Conservation (phyloP, 2,888 invertebrate species). For the Tinea pellionella region DNA sequence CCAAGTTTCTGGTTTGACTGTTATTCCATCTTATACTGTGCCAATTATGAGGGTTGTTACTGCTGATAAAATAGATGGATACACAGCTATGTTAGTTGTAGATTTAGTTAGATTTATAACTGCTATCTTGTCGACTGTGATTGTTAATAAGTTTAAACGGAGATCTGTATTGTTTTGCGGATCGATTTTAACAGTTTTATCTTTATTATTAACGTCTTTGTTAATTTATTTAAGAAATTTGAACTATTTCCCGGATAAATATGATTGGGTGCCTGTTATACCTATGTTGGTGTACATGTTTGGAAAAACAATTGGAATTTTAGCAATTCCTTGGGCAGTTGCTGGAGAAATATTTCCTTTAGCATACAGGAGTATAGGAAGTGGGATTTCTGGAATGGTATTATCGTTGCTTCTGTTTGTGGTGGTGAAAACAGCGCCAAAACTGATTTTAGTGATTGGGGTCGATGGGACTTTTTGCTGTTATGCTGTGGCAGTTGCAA, state of each 20-base stretch:
- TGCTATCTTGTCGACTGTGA: conserved; percentile 70
- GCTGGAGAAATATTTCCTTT: conserved; percentile 77
- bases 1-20: conserved; percentile 78
- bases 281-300: conserved; percentile 66
- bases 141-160: conserved; percentile 70
- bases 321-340: conserved; percentile 78
- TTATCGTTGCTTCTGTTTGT: conserved; percentile 73
- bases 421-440: conserved; percentile 74
- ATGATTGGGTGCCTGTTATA: conserved; percentile 57
- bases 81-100: conserved; percentile 73
- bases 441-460: conserved; percentile 62
- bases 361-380: conserved; percentile 72
- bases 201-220: conserved; percentile 61
- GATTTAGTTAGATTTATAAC: conserved; percentile 72
- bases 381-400: conserved; percentile 73
- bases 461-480: conserved; percentile 70
- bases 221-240: conserved; percentile 46
- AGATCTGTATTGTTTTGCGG: conserved; percentile 72
- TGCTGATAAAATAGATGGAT: conserved; percentile 67
- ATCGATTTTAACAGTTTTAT: conserved; percentile 66
- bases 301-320: conserved; percentile 69
- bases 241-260: conserved; percentile 37
- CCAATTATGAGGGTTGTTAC: conserved; percentile 71
- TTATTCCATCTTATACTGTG: conserved; percentile 76
- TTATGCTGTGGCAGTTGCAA: conserved; percentile 64